Conservation (phyloP, 2,888 invertebrate genomes). For the Carcina quercana region DNA sequence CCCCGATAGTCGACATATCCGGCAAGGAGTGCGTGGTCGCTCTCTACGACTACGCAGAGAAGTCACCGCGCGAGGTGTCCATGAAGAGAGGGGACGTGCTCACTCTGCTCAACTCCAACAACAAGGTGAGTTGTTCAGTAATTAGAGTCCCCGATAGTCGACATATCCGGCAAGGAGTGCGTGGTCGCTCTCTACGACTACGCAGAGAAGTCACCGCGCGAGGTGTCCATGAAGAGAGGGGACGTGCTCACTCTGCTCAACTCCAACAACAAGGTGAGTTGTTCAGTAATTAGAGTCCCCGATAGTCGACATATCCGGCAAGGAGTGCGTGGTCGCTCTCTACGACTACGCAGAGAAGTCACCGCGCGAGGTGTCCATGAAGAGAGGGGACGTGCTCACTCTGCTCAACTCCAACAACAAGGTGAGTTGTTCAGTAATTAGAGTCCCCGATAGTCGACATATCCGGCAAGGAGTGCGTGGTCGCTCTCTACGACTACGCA, state of each 20-base stretch:
- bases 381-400: slow-evolving; percentile 97
- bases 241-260: slow-evolving; percentile 97
- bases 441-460: slow-evolving; percentile 96
- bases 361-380: slow-evolving; percentile 99
- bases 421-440: slow-evolving; percentile 85
- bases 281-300: slow-evolving; percentile 94
- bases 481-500: slow-evolving; percentile 97
- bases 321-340: slow-evolving; percentile 97
- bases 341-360: slow-evolving; percentile 99
- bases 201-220: slow-evolving; percentile 98
- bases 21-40: slow-evolving; percentile 99
- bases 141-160: slow-evolving; percentile 96
- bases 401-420: slow-evolving; percentile 98
- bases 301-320: slow-evolving; percentile 94
- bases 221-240: slow-evolving; percentile 99
- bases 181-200: slow-evolving; percentile 99
- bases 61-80: slow-evolving; percentile 98
- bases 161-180: slow-evolving; percentile 97
- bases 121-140: slow-evolving; percentile 88
- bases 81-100: slow-evolving; percentile 99
- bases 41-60: slow-evolving; percentile 98
- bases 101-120: slow-evolving; percentile 97
- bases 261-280: slow-evolving; percentile 92
- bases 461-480: slow-evolving; percentile 97
- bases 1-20: slow-evolving; percentile 94